Evolutionary conservation across 2,888 invertebrate genomes (phyloP).

Genomic region (Podotricha telesiphe): DNA sequence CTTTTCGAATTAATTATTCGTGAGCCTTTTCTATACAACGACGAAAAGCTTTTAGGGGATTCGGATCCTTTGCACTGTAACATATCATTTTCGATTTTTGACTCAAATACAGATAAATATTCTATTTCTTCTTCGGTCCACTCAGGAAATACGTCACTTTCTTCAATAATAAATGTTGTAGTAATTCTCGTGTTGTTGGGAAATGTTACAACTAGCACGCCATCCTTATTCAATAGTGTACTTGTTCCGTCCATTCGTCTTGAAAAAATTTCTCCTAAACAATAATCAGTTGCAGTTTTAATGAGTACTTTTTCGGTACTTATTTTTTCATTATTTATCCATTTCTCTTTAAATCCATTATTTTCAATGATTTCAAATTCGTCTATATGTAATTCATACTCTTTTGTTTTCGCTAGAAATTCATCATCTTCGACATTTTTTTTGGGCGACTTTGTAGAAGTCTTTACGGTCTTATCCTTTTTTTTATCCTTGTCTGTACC

Average conservation of each 20-base stretch:
- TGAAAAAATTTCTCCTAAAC: constrained; percentile 70
- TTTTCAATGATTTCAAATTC: constrained; percentile 69
- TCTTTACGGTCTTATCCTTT: constrained; percentile 57
- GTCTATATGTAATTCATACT: constrained; percentile 62
- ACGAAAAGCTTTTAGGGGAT: constrained; percentile 57
- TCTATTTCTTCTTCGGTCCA: constrained; percentile 69
- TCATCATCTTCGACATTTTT: constrained; percentile 49
- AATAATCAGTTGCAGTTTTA: constrained; percentile 73
- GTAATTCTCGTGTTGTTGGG: constrained; percentile 72
- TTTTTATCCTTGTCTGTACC: constrained; percentile 55
- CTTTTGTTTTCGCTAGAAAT: constrained; percentile 42
- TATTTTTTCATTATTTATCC: constrained; percentile 54
- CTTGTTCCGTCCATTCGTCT: constrained; percentile 74
- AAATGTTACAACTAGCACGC: constrained; percentile 68
- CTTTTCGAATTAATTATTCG: neutral
- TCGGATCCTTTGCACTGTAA: constrained; percentile 54
- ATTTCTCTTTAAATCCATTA: constrained; percentile 63
- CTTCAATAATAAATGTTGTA: constrained; percentile 60
- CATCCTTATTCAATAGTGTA: constrained; percentile 69
- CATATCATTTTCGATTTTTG: constrained; percentile 52
- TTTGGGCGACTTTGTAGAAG: constrained; percentile 58
- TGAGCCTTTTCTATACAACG: constrained; percentile 21
- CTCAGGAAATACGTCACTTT: constrained; percentile 70
- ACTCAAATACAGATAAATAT: constrained; percentile 56
- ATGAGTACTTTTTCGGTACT: constrained; percentile 65